phyloP scores from a whole-genome alignment of 2,888 invertebrate species.

The Lutraria lutraria region DNA sequence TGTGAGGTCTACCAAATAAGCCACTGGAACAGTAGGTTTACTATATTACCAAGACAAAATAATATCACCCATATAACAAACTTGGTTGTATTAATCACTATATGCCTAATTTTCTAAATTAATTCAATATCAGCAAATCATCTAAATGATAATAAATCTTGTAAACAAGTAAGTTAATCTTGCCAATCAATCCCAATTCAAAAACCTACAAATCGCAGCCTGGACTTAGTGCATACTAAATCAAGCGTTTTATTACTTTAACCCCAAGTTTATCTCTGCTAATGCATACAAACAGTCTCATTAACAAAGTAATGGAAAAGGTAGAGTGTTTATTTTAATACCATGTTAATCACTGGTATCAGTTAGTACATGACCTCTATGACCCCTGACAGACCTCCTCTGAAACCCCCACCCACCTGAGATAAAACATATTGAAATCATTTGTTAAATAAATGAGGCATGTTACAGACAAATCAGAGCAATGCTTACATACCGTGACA shows the following conservation, averaged over 20 bases:
- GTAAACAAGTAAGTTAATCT: background rate
- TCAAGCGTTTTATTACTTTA: slow-evolving; percentile 46
- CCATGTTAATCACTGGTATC: slow-evolving; percentile 40
- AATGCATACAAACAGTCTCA: slow-evolving; percentile 53
- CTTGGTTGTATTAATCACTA: too few species aligned
- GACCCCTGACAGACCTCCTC: slow-evolving; percentile 19
- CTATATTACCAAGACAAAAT: too few species aligned
- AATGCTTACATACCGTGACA: background rate
- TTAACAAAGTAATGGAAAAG: slow-evolving; percentile 38
- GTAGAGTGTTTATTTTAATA: slow-evolving; percentile 28
- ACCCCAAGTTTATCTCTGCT: slow-evolving; percentile 51
- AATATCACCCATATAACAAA: too few species aligned
- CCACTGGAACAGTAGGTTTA: too few species aligned
- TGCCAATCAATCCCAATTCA: background rate
- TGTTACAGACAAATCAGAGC: background rate
- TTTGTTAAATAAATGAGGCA: slow-evolving; percentile 21
- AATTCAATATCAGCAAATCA: background rate
- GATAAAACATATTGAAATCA: slow-evolving; percentile 25
- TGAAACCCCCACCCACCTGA: background rate
- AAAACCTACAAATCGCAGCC: background rate
- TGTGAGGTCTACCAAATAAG: too few species aligned
- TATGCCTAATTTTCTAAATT: too few species aligned
- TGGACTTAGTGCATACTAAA: background rate
- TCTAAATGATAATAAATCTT: background rate
- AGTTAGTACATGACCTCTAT: slow-evolving; percentile 38